Evolutionary conservation across 2,888 invertebrate genomes (phyloP), one percentile per base, ranked within the genome.

Genomic region (Hypsopygia costalis): DNA sequence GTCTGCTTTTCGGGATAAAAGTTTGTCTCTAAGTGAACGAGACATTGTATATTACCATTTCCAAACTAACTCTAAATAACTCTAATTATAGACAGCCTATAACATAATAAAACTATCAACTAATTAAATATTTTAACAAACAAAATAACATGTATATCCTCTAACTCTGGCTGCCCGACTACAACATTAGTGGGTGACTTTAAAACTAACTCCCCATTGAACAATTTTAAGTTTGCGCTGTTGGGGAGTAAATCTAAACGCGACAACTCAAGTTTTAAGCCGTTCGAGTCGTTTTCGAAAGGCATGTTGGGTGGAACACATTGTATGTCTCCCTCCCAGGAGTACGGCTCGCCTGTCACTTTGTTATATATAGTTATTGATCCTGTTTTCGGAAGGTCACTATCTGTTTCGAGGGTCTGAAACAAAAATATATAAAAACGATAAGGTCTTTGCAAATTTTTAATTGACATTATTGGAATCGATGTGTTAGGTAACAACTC

Each of bases 331-430:
- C 82, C 81, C 0, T 62, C 49, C 82, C 80, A 83, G 0, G 49
- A 43, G 43, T 61, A 67, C 0, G 85, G 83, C 27, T 83, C 74
- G 0, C 80, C 81, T 0, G 81, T 69, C 0, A 72, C 52, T 43
- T 70, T 77, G 55, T 86, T 83, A 64, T 75, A 85, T 0, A 75
- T 50, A 0, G 81, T 83, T n/a, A 86, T 63, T 0, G 67, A 60
- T 9, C 66, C 75, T 0, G 49, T 47, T 44, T 59, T 65, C 0
- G 51, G 46, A 1, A 42, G 46, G 1, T 51, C 51, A 0, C 42
- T 36, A 1, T 70, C 68, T 2, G 63, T 39, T 20, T 73, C 59
- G 22, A 81, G 39, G 0, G 58, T 58, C 85, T 85, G 74, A 31
- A 61, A 31, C 12, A 39, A 20, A 63, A 43, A 32, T n/a, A n/a